Evolutionary conservation across 2,797 vertebrate species (phyloP).

Genomic region (Rhadinocentrus ornatus): DNA sequence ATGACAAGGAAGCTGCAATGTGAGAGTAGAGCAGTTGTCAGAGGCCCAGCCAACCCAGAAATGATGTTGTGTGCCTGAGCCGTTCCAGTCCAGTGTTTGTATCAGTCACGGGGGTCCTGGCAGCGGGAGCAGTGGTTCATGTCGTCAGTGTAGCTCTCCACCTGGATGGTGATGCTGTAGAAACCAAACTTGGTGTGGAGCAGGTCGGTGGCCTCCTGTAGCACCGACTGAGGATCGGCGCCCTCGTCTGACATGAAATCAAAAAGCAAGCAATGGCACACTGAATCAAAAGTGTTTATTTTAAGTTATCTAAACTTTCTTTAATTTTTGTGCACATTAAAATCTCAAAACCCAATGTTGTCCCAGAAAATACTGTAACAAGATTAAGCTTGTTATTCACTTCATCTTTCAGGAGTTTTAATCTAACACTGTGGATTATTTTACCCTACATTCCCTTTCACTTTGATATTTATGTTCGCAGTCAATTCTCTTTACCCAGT

Average conservation of each 20-base stretch:
- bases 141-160: constrained; percentile 88
- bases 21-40: constrained; percentile 8
- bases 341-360: background rate
- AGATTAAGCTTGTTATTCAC: background rate
- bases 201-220: constrained; percentile 87
- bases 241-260: constrained; percentile 79
- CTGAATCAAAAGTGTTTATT: background rate
- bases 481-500: no score
- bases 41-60: constrained; percentile 22
- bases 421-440: background rate
- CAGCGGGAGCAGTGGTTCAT: constrained; percentile 88
- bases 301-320: background rate
- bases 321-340: background rate
- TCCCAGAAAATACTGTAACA: background rate
- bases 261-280: background rate
- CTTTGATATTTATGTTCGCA: background rate
- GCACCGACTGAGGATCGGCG: constrained; percentile 83
- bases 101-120: constrained; percentile 86
- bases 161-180: constrained; percentile 90
- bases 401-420: background rate
- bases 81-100: constrained; percentile 14
- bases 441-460: background rate
- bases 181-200: constrained; percentile 92
- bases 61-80: constrained; percentile 29
- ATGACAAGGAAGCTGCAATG: constrained; percentile 19